phyloP scores from a whole-genome alignment of 1,140 invertebrate species.

The Anadara kagoshimensis region DNA sequence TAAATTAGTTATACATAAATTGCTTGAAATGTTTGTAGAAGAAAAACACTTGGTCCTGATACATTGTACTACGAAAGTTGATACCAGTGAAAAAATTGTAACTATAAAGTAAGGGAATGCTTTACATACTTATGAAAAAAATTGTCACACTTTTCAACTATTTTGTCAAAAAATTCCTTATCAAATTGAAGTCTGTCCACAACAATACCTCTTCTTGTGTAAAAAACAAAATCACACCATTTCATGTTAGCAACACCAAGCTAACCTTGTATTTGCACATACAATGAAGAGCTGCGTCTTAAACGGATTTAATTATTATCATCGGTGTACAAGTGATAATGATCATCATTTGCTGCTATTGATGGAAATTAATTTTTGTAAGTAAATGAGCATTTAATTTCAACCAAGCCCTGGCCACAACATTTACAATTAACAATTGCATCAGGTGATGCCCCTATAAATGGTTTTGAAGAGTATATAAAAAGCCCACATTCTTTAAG shows the following conservation, averaged over 20 bases:
- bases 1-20: not conserved
- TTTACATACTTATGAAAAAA: too few relatives aligned
- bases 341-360: not conserved
- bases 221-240: slow-evolving; percentile 36
- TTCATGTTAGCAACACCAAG: slow-evolving; percentile 12
- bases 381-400: slow-evolving; percentile 16
- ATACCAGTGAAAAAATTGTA: not conserved
- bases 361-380: not conserved
- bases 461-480: not conserved
- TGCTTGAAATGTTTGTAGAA: not conserved
- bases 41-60: slow-evolving; percentile 6
- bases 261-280: slow-evolving; percentile 31
- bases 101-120: not conserved
- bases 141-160: too few relatives aligned
- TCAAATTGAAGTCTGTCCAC: slow-evolving; percentile 30
- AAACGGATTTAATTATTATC: not conserved
- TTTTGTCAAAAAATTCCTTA: too few relatives aligned
- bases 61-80: slow-evolving; percentile 4
- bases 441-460: slow-evolving; percentile 19
- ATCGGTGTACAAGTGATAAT: slow-evolving; percentile 4
- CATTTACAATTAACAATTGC: slow-evolving; percentile 16
- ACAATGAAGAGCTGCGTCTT: slow-evolving; percentile 29
- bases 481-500: not conserved
- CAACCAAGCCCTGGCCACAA: slow-evolving; percentile 12
- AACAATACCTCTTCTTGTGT: slow-evolving; percentile 20